phyloP scores from a whole-genome alignment of 30 jellyfish, hydroid and myxozoan genomes.

The Sanderia malayensis region DNA sequence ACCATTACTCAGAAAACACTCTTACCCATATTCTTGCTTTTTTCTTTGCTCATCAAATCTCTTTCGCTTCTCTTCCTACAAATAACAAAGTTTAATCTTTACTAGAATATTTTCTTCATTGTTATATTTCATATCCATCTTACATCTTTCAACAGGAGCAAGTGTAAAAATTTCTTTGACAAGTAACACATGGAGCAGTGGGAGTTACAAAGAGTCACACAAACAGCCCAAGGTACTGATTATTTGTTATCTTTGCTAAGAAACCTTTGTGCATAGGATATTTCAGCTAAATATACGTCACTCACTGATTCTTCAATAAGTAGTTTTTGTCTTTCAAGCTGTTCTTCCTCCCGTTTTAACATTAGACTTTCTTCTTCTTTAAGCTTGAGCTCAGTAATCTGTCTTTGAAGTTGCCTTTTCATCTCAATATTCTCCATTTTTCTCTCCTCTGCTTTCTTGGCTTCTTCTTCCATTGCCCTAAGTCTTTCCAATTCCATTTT shows the following conservation, averaged over 20 bases:
- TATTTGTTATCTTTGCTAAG: too few species aligned
- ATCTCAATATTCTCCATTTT: constrained; percentile 28
- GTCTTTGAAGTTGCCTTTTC: constrained; percentile 48
- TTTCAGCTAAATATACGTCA: too few species aligned
- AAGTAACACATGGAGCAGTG: too few species aligned
- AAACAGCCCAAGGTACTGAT: too few species aligned
- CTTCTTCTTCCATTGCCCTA: constrained; percentile 51
- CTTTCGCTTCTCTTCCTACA: constrained; percentile 60
- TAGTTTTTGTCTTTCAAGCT: constrained; percentile 28
- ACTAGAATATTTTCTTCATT: too few species aligned
- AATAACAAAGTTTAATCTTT: too few species aligned
- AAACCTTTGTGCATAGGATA: too few species aligned
- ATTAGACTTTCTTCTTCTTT: constrained; percentile 80
- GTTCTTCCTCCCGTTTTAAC: constrained; percentile 76
- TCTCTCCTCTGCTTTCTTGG: constrained; percentile 33
- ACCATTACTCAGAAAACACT: neutral
- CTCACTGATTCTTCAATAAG: constrained; percentile 67
- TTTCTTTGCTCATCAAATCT: constrained; percentile 71
- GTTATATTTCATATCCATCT: too few species aligned
- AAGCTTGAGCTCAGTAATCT: constrained; percentile 58
- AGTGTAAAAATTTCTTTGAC: too few species aligned
- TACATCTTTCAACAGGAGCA: too few species aligned
- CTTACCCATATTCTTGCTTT: constrained; percentile 78
- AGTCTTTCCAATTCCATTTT: constrained; percentile 51
- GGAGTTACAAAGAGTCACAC: too few species aligned